phyloP scores from a whole-genome alignment of 2,113 vertebrate genomes.

The Eulemur macaco region DNA sequence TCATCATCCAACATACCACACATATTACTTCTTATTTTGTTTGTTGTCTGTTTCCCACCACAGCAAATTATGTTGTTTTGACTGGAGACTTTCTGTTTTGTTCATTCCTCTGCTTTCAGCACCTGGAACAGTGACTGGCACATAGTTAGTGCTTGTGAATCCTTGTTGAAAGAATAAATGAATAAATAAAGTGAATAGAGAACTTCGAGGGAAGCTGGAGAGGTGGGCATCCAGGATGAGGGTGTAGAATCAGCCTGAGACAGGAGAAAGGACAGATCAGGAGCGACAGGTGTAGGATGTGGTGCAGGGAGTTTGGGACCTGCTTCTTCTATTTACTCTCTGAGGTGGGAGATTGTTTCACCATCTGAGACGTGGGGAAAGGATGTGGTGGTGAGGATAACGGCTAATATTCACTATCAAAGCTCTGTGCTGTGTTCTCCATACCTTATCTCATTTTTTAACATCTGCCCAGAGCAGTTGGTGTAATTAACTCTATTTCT shows the following conservation, averaged over 20 bases:
- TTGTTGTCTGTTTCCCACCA: background rate
- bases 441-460: background rate
- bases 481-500: background rate
- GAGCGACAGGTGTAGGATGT: background rate
- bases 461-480: background rate
- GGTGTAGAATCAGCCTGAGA: background rate
- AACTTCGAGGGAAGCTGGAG: background rate
- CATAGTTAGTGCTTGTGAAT: background rate
- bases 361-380: background rate
- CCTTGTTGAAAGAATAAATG: background rate
- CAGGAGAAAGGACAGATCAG: background rate
- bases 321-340: background rate
- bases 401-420: background rate
- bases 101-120: background rate
- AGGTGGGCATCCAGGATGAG: background rate
- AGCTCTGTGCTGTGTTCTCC: background rate
- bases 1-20: background rate
- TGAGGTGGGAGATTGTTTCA: background rate
- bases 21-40: background rate
- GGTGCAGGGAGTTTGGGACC: background rate
- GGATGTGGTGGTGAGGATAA: background rate
- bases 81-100: background rate
- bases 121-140: background rate
- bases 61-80: background rate
- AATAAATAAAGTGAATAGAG: background rate